A percentile compares a stretch with the other conserved stretches of the same genome.
phyloP scores from a whole-genome alignment of 2,797 vertebrate species.

The Platalea minor region DNA sequence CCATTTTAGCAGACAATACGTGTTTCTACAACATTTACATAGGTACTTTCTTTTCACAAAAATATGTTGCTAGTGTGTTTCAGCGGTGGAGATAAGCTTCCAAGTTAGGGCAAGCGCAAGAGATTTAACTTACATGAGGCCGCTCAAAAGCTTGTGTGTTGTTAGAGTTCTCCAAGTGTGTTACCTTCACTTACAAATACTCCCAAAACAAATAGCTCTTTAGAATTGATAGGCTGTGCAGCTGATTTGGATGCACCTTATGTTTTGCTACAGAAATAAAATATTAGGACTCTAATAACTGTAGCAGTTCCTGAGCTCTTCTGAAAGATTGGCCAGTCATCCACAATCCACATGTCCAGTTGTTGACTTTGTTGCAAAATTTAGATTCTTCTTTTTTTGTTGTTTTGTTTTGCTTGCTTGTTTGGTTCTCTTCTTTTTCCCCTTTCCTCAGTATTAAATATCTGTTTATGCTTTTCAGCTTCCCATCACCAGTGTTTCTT shows the following conservation, averaged over 20 bases:
- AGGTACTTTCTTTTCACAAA: neutral
- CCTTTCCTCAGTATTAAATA: neutral
- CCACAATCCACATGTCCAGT: neutral
- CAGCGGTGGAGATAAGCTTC: neutral
- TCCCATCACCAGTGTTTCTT: conserved; percentile 78
- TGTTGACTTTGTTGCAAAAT: neutral
- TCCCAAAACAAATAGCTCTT: neutral
- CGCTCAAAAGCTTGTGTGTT: neutral
- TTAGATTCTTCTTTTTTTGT: neutral
- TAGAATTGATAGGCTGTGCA: neutral
- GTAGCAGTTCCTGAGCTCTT: neutral
- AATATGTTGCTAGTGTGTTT: neutral
- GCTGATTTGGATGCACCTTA: neutral
- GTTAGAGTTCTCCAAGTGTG: neutral
- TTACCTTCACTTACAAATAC: neutral
- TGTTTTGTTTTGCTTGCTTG: neutral
- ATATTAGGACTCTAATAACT: neutral
- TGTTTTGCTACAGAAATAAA: neutral
- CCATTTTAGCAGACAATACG: neutral
- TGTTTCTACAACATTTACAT: neutral
- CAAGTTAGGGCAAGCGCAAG: neutral
- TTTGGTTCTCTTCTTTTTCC: neutral
- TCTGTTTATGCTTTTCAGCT: conserved; percentile 70
- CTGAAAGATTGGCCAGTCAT: neutral
- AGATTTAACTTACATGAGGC: neutral